Conservation (phyloP, 2,113 vertebrate species). For the Raja brachyura region DNA sequence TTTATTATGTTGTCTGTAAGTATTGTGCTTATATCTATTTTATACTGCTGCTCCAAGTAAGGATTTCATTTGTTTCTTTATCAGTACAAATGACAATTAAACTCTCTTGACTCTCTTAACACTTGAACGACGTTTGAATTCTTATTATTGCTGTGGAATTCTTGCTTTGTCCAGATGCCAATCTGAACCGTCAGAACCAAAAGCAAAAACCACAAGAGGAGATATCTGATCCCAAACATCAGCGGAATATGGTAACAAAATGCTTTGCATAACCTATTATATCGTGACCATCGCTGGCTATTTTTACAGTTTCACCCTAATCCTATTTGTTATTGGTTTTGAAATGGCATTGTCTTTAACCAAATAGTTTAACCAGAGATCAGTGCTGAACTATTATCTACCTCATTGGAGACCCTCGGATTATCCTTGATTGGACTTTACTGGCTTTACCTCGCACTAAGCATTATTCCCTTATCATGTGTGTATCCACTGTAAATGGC, state of each 20-base stretch:
- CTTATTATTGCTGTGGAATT: not conserved
- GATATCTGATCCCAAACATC: not conserved
- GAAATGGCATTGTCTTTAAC: not conserved
- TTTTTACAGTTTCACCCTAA: not conserved
- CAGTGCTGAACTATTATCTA: too few species aligned
- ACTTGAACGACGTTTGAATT: not conserved
- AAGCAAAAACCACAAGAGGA: not conserved
- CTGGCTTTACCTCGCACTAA: too few species aligned
- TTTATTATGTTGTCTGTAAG: too few species aligned
- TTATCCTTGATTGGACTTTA: too few species aligned
- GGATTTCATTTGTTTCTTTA: too few species aligned
- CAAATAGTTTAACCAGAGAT: not conserved
- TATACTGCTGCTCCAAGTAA: too few species aligned
- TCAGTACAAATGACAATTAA: too few species aligned
- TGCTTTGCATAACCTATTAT: not conserved
- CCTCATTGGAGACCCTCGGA: too few species aligned
- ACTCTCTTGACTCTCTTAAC: too few species aligned
- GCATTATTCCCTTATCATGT: too few species aligned
- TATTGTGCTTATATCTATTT: too few species aligned
- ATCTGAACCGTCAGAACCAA: not conserved
- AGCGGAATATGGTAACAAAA: not conserved
- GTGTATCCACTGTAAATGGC: too few species aligned
- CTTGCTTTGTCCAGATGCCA: not conserved
- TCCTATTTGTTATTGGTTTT: not conserved
- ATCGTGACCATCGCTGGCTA: not conserved